These are phyloP conservation scores for Cromileptes altivelis DNA, from an alignment of 2,113 vertebrate genomes.

Conservation along the genomic window DNA sequence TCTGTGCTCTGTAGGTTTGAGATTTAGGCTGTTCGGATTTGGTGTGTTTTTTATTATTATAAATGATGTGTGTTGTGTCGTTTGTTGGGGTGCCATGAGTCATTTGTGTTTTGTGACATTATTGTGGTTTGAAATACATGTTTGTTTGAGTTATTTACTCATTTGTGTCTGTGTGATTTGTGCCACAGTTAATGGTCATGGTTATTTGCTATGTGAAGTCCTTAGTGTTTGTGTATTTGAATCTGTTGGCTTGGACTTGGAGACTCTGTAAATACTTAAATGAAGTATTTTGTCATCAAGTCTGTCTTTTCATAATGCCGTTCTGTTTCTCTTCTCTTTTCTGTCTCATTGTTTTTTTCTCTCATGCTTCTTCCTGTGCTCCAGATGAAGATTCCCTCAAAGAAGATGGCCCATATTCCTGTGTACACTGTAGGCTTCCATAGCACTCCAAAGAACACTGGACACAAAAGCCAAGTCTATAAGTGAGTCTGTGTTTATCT, in stretches of 20 bases:
- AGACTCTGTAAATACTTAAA: neutral
- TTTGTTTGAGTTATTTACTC: neutral
- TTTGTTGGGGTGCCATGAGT: conserved; percentile 30
- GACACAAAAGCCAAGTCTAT: conserved; percentile 88
- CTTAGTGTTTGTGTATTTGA: conserved; percentile 12
- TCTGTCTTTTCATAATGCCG: neutral
- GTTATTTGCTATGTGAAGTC: neutral
- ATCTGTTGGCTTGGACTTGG: neutral
- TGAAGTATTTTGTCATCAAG: neutral
- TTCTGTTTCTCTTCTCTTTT: neutral
- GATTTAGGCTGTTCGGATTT: conserved; percentile 43
- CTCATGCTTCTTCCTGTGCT: conserved; percentile 2
- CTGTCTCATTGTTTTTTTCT: neutral
- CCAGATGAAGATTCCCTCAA: conserved; percentile 97
- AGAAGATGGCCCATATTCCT: conserved; percentile 96
- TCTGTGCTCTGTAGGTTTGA: conserved; percentile 70
- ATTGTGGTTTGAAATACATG: neutral
- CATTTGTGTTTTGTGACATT: conserved; percentile 7
- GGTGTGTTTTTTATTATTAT: conserved; percentile 10
- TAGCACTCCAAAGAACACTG: conserved; percentile 79
- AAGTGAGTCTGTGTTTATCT: conserved; percentile 86
- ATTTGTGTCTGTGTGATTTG: neutral
- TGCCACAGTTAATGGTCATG: neutral
- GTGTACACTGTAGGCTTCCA: conserved; percentile 96
- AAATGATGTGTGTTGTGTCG: neutral